phyloP scores from a whole-genome alignment of 2,888 invertebrate species.

The Plebejus melissa region DNA sequence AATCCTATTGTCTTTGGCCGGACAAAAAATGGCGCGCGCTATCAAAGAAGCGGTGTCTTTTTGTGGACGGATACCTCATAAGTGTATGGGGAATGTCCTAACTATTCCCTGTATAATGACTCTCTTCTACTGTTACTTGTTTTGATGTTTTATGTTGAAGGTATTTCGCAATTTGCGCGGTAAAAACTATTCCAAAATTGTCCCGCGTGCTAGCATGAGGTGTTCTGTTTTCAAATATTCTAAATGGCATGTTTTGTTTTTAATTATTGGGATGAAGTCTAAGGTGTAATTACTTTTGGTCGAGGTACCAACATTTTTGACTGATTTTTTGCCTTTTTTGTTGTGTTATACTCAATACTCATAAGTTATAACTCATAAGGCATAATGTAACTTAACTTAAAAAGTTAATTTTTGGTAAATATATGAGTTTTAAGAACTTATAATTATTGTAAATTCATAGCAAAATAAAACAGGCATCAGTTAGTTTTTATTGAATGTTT shows the following conservation, averaged over 20 bases:
- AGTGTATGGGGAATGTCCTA: constrained; percentile 62
- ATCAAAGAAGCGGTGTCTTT: constrained; percentile 66
- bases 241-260: constrained; percentile 18
- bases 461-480: too few relatives aligned
- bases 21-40: constrained; percentile 52
- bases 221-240: constrained; percentile 18
- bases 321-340: neutral
- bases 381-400: too few relatives aligned
- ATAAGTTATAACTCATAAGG: too few relatives aligned
- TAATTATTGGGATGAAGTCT: neutral
- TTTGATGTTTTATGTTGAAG: constrained; percentile 16
- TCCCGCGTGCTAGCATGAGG: neutral
- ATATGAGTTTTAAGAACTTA: too few relatives aligned
- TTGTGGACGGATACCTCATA: constrained; percentile 60
- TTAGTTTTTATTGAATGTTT: too few relatives aligned
- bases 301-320: neutral
- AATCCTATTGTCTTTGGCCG: constrained; percentile 61
- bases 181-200: constrained; percentile 19
- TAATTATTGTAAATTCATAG: too few relatives aligned
- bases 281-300: neutral
- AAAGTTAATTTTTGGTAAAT: too few relatives aligned
- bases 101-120: constrained; percentile 57
- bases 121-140: constrained; percentile 37
- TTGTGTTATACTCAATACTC: neutral
- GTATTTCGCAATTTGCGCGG: constrained; percentile 22